A percentile compares a stretch with the other conserved stretches of the same genome.
phyloP scores from a whole-genome alignment of 2,888 invertebrate genomes.

The Pyralis farinalis region DNA sequence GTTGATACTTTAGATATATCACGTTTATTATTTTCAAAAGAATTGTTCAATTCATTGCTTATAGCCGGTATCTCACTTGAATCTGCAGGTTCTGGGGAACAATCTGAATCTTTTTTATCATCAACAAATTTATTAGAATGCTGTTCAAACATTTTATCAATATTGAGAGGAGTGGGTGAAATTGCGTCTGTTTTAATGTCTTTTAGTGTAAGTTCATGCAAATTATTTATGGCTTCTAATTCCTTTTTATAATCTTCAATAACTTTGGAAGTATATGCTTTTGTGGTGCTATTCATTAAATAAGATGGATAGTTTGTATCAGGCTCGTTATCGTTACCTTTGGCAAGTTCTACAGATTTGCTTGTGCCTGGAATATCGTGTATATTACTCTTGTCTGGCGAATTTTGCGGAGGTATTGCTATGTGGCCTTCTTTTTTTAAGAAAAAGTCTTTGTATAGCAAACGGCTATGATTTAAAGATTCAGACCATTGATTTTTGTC shows the following conservation, averaged over 20 bases:
- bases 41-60: conserved; percentile 33
- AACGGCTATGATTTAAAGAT: conserved; percentile 66
- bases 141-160: conserved; percentile 68
- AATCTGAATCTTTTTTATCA: conserved; percentile 35
- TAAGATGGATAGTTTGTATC: conserved; percentile 65
- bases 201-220: conserved; percentile 70
- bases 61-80: conserved; percentile 24
- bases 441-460: conserved; percentile 72
- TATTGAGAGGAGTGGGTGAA: conserved; percentile 66
- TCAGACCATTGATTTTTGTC: conserved; percentile 53
- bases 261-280: conserved; percentile 74
- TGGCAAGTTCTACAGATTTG: conserved; percentile 24
- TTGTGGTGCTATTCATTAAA: conserved; percentile 64
- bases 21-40: conserved; percentile 37
- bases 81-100: conserved; percentile 28
- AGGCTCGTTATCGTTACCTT: conserved; percentile 33
- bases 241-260: conserved; percentile 77
- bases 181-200: conserved; percentile 69
- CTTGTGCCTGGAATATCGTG: conserved; percentile 28
- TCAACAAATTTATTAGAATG: conserved; percentile 36
- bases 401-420: conserved; percentile 60
- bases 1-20: conserved; percentile 67
- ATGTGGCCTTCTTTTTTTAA: conserved; percentile 63
- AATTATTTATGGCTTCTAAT: conserved; percentile 69
- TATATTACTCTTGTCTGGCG: conserved; percentile 44